Conservation (phyloP, 1,140 invertebrate genomes). For the Pseudachorutes palmiensis region DNA sequence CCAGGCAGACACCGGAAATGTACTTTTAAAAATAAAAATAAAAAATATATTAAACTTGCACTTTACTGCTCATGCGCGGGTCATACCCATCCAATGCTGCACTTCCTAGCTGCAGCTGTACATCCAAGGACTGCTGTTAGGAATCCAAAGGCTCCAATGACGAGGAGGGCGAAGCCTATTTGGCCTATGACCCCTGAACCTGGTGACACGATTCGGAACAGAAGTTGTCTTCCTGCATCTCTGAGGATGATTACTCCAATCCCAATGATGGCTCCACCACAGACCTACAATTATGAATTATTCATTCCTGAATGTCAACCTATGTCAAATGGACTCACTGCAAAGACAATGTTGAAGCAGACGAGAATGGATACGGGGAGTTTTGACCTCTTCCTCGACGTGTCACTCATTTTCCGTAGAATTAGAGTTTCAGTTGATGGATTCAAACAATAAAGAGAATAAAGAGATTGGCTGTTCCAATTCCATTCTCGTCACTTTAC, state of each 20-base stretch:
- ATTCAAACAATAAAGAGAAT: not conserved
- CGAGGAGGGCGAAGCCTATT: slow-evolving; percentile 44
- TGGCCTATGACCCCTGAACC: slow-evolving; percentile 44
- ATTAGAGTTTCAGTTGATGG: not conserved
- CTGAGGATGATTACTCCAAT: slow-evolving; percentile 60
- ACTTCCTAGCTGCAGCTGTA: slow-evolving; percentile 64
- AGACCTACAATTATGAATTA: slow-evolving; percentile 50
- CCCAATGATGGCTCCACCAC: slow-evolving; percentile 58
- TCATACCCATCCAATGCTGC: slow-evolving; percentile 54
- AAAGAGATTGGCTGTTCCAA: not conserved
- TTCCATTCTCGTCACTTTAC: not conserved
- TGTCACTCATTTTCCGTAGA: slow-evolving; percentile 20
- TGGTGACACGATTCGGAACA: slow-evolving; percentile 56
- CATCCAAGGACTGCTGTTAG: slow-evolving; percentile 61
- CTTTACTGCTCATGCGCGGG: not conserved
- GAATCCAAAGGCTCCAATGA: slow-evolving; percentile 56
- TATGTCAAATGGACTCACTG: slow-evolving; percentile 23
- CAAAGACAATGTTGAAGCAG: slow-evolving; percentile 37
- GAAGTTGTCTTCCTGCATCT: slow-evolving; percentile 56
- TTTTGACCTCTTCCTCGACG: slow-evolving; percentile 4
- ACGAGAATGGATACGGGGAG: slow-evolving; percentile 30
- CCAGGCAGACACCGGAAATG: slow-evolving; percentile 57
- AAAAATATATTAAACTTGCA: too few species aligned
- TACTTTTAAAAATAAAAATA: slow-evolving; percentile 54
- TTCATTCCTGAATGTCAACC: not conserved